A percentile compares a stretch with the other conserved stretches of the same genome.
Conservation (phyloP, 2,113 vertebrate species). For the Pandion haliaetus region DNA sequence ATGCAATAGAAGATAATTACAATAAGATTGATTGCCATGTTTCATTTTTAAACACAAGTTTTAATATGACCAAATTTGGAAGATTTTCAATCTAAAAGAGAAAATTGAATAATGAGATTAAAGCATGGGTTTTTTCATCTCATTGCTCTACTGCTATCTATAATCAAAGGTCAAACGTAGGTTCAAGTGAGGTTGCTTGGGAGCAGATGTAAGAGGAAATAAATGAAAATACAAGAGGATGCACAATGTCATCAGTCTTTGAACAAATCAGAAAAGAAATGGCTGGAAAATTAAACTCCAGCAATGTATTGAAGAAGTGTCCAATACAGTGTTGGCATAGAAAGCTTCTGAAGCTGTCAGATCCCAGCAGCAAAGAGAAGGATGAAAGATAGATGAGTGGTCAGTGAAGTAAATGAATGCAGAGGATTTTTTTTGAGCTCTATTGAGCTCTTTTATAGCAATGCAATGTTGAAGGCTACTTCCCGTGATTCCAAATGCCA, state of each 20-base stretch:
- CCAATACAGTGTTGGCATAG: neutral
- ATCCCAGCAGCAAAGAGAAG: neutral
- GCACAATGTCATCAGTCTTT: neutral
- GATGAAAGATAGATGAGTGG: neutral
- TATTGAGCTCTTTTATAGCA: neutral
- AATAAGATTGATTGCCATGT: neutral
- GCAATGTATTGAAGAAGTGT: neutral
- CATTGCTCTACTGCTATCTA: neutral
- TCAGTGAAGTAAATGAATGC: neutral
- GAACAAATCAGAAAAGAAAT: neutral
- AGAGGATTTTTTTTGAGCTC: neutral
- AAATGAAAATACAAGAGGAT: neutral
- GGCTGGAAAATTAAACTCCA: slow-evolving; percentile 3
- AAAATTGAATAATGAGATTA: neutral
- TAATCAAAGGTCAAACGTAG: neutral
- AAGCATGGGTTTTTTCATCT: neutral
- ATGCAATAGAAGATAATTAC: neutral
- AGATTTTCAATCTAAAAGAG: neutral
- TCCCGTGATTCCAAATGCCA: neutral
- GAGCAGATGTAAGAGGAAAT: neutral
- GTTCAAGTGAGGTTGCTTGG: neutral
- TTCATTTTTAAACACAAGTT: neutral
- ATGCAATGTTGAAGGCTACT: neutral
- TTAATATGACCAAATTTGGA: neutral
- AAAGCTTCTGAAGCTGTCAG: neutral